Conservation (phyloP, 2,113 vertebrate genomes). For the Synchiropus splendidus region DNA sequence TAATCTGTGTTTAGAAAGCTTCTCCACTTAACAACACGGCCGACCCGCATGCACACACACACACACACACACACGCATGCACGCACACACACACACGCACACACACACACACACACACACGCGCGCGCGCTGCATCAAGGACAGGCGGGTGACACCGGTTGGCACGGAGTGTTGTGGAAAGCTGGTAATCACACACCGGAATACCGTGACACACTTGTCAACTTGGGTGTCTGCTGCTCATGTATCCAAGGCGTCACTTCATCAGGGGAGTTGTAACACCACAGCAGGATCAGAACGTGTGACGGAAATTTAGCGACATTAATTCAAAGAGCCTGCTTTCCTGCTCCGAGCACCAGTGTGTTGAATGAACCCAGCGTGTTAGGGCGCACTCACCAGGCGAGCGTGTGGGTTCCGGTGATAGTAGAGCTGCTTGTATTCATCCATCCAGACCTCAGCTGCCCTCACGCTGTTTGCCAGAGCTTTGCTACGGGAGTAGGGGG, state of each 20-base stretch:
- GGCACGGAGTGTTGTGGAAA: constrained; percentile 24
- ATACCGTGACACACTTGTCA: constrained; percentile 36
- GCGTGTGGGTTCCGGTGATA: constrained; percentile 90
- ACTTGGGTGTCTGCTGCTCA: constrained; percentile 44
- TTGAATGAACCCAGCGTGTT: not conserved
- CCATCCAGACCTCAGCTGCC: constrained; percentile 97
- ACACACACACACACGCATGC: constrained; percentile 15
- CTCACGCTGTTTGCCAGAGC: constrained; percentile 93
- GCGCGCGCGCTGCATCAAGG: constrained; percentile 31
- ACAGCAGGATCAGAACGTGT: constrained; percentile 19
- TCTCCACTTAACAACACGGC: constrained; percentile 40
- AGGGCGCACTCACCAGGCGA: constrained; percentile 72
- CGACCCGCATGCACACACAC: not conserved
- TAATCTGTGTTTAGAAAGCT: constrained; percentile 9
- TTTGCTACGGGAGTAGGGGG: constrained; percentile 87
- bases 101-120: constrained; percentile 20
- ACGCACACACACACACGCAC: constrained; percentile 17
- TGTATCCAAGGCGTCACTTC: constrained; percentile 44
- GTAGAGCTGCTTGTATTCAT: constrained; percentile 86
- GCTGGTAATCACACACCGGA: constrained; percentile 59
- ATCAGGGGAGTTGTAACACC: constrained; percentile 34
- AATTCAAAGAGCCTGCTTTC: constrained; percentile 2
- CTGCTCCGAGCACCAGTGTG: not conserved
- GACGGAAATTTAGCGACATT: constrained; percentile 1
- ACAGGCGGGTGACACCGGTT: constrained; percentile 38